These are phyloP conservation scores for Dasypogon diadema DNA, from an alignment of 2,888 invertebrate genomes.

Conservation along the genomic window DNA sequence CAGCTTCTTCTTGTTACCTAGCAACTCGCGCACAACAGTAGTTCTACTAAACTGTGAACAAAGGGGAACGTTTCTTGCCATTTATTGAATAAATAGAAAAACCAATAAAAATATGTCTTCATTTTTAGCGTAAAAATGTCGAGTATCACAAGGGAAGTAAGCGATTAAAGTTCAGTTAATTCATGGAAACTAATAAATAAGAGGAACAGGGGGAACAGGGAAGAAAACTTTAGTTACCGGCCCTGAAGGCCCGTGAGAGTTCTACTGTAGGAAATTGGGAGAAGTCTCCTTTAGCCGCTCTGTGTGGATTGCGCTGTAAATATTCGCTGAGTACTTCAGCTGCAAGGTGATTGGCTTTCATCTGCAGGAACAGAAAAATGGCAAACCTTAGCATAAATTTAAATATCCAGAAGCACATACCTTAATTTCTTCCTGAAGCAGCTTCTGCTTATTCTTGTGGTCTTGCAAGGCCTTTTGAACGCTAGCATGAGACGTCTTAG, in stretches of 20 bases:
- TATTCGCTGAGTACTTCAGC: constrained; percentile 67
- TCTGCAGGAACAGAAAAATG: constrained; percentile 57
- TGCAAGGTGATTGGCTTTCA: constrained; percentile 64
- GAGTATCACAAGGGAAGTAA: constrained; percentile 14
- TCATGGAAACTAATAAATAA: background rate
- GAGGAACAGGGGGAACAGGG: background rate
- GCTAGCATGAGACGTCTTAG: constrained; percentile 59
- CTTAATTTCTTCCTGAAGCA: constrained; percentile 60
- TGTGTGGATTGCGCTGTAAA: constrained; percentile 67
- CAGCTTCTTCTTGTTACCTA: background rate
- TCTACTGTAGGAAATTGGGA: constrained; percentile 67
- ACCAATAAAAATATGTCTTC: background rate
- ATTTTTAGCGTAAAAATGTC: background rate
- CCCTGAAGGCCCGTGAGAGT: constrained; percentile 58
- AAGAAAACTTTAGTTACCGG: background rate
- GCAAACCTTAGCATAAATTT: too few relatives aligned
- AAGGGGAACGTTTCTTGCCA: background rate
- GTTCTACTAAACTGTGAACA: background rate
- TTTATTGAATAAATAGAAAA: background rate
- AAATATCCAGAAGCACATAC: too few relatives aligned
- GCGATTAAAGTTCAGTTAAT: background rate
- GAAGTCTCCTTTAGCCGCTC: constrained; percentile 65
- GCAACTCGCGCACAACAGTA: background rate
- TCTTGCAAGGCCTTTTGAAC: constrained; percentile 57
- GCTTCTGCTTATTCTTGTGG: constrained; percentile 62